Percentiles rank a stretch among this genome's conserved stretches.
Conservation (phyloP, 2,113 vertebrate species). For the Empidonax traillii region DNA sequence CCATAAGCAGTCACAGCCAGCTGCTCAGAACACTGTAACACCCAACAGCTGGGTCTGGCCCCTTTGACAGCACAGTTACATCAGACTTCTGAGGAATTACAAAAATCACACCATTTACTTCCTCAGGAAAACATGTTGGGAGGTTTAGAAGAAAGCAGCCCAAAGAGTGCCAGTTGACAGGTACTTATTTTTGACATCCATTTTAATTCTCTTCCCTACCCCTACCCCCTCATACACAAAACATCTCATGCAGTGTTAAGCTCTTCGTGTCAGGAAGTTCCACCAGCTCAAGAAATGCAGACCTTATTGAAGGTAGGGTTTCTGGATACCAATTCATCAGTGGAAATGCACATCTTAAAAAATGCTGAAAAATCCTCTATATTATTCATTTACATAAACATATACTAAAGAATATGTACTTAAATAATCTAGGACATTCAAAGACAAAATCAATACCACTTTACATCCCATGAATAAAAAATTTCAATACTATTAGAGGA, state of each 20-base stretch:
- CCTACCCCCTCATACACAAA: neutral
- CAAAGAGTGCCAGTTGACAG: neutral
- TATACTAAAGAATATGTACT: neutral
- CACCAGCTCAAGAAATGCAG: rapidly evolving
- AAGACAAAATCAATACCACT: neutral
- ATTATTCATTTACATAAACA: neutral
- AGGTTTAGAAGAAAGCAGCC: neutral
- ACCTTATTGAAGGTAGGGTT: neutral
- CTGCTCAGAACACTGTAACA: neutral
- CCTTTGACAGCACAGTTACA: neutral
- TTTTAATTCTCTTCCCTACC: neutral
- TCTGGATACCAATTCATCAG: neutral
- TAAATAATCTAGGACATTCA: neutral
- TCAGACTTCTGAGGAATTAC: neutral
- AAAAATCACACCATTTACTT: neutral
- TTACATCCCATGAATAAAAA: neutral
- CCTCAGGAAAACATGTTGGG: neutral
- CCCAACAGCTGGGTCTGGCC: neutral
- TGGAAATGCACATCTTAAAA: neutral
- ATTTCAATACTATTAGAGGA: neutral
- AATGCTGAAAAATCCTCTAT: neutral
- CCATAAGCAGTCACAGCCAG: neutral
- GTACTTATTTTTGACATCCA: too few relatives aligned
- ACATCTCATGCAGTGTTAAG: neutral
- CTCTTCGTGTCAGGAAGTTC: neutral